A percentile compares a stretch with the other conserved stretches of the same genome.
Conservation (phyloP, 2,888 invertebrate genomes). For the Orchesella flavescens region DNA sequence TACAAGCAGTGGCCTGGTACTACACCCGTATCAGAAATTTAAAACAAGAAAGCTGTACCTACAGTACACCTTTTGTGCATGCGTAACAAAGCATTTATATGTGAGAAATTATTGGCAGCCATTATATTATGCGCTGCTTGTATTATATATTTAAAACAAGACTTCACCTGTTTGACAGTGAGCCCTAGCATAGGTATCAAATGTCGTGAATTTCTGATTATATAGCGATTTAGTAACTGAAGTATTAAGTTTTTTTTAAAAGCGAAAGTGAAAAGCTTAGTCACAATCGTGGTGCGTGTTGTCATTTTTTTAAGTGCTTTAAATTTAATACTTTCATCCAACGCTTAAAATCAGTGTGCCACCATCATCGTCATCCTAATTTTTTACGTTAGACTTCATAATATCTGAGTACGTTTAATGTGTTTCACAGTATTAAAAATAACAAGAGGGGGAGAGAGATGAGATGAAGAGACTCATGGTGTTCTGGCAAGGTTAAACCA, state of each 20-base stretch:
- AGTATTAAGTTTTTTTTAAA: slow-evolving; percentile 21
- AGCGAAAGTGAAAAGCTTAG: slow-evolving; percentile 51
- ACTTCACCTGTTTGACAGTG: too few species aligned
- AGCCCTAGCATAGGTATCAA: too few species aligned
- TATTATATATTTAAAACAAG: too few species aligned
- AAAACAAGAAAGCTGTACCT: too few species aligned
- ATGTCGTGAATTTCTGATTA: too few species aligned
- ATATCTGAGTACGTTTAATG: background rate
- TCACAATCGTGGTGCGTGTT: background rate
- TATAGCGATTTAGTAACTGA: background rate
- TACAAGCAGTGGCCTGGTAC: too few species aligned
- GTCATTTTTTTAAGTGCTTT: slow-evolving; percentile 13
- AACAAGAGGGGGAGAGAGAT: background rate
- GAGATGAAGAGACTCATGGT: slow-evolving; percentile 54
- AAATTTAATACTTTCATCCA: slow-evolving; percentile 22
- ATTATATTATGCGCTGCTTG: too few species aligned
- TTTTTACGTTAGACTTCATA: background rate
- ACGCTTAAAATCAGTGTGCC: background rate
- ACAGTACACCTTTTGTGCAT: too few species aligned
- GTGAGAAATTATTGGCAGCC: too few species aligned
- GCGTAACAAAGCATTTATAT: too few species aligned
- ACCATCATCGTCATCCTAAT: background rate
- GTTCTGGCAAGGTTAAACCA: slow-evolving; percentile 60
- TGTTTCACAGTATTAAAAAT: background rate
- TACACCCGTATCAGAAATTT: too few species aligned